Evolutionary conservation across 2,797 vertebrate species (phyloP), one percentile per base, ranked within the genome.

Genomic region (Ibycter americanus): DNA sequence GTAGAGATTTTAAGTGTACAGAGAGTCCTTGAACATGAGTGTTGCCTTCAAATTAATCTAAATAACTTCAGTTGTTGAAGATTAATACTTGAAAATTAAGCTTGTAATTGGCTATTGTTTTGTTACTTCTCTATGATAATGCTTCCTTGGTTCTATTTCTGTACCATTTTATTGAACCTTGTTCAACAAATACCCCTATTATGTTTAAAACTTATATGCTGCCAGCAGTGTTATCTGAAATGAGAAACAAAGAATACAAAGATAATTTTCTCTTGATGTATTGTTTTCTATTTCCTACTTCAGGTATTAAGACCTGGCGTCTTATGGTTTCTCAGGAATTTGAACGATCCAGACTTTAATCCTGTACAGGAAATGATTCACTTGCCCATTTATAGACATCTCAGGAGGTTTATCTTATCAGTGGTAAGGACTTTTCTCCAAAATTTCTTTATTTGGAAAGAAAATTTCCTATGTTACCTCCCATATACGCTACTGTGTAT

Each of bases 311-410:
- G 99, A 82, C 99, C 99, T 23, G 99, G 99, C 83, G 99, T 99
- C 59, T 96, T 99, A 49, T 99, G 99, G 99, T 99, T 99, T 98
- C 98, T 99, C 94, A 98, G 99, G 98, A 99, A 99, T 98, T 98
- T 99, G 91, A 99, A 99, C 36, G 99, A 99, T 98, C 99, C 99
- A 46, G 99, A 99, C 97, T 99, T 99, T 86, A 99, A 99, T 97
- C 99, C 99, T 55, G 99, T 99, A 44, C 99, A 99, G 95, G 99
- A 99, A 98, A 99, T 99, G 99, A 99, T 99, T 97, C 99, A 99
- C 80, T 98, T 99, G 79, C 99, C 99, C 36, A 99, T 99, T 95
- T 99, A 99, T 84, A 98, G 99, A 96, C 99, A 99, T 98, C 98
- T 99, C 91, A 98, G 99, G 93, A 98, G 99, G 89, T 99, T 99